These are phyloP conservation scores for Elachura formosa DNA, from an alignment of 2,113 vertebrate genomes.

Conservation along the genomic window DNA sequence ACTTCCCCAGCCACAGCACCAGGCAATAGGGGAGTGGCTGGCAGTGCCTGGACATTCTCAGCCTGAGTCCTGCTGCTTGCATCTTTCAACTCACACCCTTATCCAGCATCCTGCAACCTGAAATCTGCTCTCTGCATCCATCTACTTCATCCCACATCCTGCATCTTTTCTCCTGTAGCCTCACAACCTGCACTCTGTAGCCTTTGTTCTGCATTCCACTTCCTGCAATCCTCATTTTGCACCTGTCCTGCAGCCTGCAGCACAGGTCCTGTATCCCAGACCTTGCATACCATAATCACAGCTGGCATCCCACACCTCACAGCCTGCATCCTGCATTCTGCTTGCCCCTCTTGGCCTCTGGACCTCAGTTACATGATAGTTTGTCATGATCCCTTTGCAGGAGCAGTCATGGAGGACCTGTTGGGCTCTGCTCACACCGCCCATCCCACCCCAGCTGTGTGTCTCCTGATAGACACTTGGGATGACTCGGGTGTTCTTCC, in stretches of 20 bases:
- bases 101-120: not conserved
- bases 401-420: not conserved
- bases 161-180: not conserved
- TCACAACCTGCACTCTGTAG: not conserved
- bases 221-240: not conserved
- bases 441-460: accelerated
- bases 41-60: not conserved
- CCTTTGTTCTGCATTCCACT: not conserved
- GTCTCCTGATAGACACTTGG: not conserved
- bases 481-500: not conserved
- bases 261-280: not conserved
- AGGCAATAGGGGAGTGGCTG: not conserved
- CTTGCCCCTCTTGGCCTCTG: not conserved
- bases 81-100: not conserved
- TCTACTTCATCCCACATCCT: not conserved
- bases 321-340: not conserved
- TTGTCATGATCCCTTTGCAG: not conserved
- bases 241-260: not conserved
- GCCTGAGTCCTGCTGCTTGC: accelerated
- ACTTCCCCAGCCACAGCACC: not conserved
- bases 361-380: not conserved
- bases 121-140: not conserved
- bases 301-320: not conserved
- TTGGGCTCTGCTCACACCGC: not conserved
- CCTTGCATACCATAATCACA: not conserved